Evolutionary conservation across 2,797 vertebrate species (phyloP).

Genomic region (Myripristis jacobus): DNA sequence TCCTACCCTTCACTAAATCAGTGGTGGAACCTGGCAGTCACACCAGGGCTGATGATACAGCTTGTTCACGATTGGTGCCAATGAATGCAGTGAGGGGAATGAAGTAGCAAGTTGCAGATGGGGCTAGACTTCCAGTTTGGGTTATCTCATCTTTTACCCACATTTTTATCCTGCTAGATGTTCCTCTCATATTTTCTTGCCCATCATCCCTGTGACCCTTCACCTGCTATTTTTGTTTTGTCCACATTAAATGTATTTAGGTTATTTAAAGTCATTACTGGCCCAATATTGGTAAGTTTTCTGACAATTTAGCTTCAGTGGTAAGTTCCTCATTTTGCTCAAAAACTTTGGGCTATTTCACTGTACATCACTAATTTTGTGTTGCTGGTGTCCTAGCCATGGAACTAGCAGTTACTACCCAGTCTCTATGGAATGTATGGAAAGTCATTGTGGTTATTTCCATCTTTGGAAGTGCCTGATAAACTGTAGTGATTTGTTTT

Average conservation of each 20-base stretch:
- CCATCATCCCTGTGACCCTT: too few species aligned
- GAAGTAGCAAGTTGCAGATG: not conserved
- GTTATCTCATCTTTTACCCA: not conserved
- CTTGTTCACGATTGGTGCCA: conserved; percentile 2
- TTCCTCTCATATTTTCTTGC: not conserved
- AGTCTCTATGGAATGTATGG: too few species aligned
- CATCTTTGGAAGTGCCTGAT: too few species aligned
- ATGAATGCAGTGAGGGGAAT: not conserved
- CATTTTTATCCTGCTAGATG: not conserved
- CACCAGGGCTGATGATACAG: conserved; percentile 30
- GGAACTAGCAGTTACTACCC: not conserved
- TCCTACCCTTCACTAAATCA: conserved; percentile 65
- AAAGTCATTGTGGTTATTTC: too few species aligned
- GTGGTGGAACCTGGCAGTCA: conserved; percentile 47
- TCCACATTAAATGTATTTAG: not conserved
- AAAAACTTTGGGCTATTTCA: not conserved
- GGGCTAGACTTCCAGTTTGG: not conserved
- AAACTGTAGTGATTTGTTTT: too few species aligned
- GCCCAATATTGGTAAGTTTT: not conserved
- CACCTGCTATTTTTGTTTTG: too few species aligned
- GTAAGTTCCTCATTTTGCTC: too few species aligned
- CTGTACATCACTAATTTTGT: not conserved
- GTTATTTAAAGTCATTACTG: not conserved
- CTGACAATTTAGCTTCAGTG: not conserved
- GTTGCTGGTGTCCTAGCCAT: not conserved